A percentile compares a stretch with the other conserved stretches of the same genome.
Conservation (phyloP, 2,113 vertebrate genomes). For the Synchiropus splendidus region DNA sequence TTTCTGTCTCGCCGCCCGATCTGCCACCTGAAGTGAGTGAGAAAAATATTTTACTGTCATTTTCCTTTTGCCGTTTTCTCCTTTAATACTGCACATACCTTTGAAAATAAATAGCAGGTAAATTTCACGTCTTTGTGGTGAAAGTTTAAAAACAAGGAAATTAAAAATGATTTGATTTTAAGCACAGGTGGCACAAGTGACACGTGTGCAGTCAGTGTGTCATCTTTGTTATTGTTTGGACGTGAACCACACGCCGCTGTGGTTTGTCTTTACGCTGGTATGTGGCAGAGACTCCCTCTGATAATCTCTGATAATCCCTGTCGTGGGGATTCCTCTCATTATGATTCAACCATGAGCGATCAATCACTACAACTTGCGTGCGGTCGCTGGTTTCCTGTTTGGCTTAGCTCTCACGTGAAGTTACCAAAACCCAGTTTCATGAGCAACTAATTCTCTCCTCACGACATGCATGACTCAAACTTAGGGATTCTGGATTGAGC, state of each 20-base stretch:
- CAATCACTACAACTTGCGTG: constrained; percentile 29
- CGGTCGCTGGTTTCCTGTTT: constrained; percentile 29
- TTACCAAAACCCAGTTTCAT: no score
- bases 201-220: constrained; percentile 19
- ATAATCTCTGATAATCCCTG: constrained; percentile 23
- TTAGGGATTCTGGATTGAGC: no score
- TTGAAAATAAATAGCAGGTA: neutral
- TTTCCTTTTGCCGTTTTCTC: neutral
- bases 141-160: neutral
- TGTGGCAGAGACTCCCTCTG: constrained; percentile 18
- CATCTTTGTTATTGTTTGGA: constrained; percentile 15
- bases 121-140: neutral
- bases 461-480: no score
- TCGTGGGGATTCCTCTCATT: constrained; percentile 20
- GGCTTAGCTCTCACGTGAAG: constrained; percentile 28
- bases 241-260: constrained; percentile 8
- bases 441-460: no score
- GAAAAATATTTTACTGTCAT: neutral
- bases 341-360: constrained; percentile 29
- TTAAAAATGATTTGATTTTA: no score
- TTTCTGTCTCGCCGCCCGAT: neutral
- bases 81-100: neutral
- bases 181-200: no score
- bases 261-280: constrained; percentile 32
- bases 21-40: constrained; percentile 17